These are phyloP conservation scores for Macrotus californicus DNA, from an alignment of 2,113 vertebrate genomes.

Conservation along the genomic window DNA sequence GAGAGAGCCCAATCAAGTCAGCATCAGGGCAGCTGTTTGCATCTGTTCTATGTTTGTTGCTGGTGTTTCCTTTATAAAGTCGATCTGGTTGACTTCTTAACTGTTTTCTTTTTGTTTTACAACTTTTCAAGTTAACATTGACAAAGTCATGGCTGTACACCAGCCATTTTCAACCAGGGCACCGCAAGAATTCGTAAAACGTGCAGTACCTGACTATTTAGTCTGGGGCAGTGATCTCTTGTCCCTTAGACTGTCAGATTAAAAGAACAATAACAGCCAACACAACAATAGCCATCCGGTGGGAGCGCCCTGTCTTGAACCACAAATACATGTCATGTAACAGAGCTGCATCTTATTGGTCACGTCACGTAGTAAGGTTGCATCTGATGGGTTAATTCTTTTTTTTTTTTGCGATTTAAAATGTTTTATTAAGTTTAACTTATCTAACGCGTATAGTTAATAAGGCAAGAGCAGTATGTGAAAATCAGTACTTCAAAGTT, in stretches of 20 bases:
- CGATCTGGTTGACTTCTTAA: conserved; percentile 51
- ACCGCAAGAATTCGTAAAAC: not conserved
- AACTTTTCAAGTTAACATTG: not conserved
- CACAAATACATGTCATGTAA: too few species aligned
- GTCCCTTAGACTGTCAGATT: not conserved
- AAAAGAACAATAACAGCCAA: not conserved
- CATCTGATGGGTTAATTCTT: too few species aligned
- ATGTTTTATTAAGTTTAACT: conserved; percentile 20
- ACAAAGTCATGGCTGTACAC: not conserved
- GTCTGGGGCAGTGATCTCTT: not conserved
- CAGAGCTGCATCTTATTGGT: too few species aligned
- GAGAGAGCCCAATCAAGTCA: conserved; percentile 3
- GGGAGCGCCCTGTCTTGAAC: not conserved
- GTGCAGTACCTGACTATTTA: not conserved
- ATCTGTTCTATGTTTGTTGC: conserved; percentile 46
- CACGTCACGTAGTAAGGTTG: too few species aligned
- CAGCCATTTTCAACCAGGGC: not conserved
- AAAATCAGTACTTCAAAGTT: conserved; percentile 27
- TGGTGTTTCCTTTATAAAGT: conserved; percentile 5
- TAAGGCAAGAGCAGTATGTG: not conserved
- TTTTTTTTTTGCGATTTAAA: not conserved
- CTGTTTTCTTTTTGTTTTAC: not conserved
- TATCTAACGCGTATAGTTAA: not conserved
- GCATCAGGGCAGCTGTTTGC: conserved; percentile 32
- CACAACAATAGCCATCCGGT: too few species aligned